These are phyloP conservation scores for Rotaria sp. DNA, from an alignment of 2,888 invertebrate species.

Conservation along the genomic window DNA sequence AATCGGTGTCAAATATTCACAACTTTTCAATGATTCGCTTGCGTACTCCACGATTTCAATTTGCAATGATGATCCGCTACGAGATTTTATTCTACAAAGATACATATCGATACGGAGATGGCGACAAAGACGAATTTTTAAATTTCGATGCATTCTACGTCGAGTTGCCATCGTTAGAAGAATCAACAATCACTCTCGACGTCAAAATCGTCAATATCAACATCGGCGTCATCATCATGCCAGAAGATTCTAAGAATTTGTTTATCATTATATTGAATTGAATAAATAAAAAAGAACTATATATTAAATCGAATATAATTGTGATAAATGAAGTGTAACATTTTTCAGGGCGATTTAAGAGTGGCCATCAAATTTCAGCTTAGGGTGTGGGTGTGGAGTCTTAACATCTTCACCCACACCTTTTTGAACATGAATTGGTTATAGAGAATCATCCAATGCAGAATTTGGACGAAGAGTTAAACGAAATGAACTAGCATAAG, in stretches of 20 bases:
- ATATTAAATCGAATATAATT: background rate
- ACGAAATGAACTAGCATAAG: conserved; percentile 19
- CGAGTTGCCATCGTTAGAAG: background rate
- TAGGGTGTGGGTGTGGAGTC: background rate
- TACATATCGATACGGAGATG: background rate
- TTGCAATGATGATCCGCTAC: background rate
- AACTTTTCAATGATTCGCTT: conserved; percentile 1
- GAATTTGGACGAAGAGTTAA: conserved; percentile 4
- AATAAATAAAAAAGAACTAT: background rate
- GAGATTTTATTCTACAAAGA: background rate
- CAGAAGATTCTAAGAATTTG: background rate
- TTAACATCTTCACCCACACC: background rate
- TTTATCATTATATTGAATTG: background rate
- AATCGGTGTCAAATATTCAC: background rate
- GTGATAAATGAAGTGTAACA: background rate
- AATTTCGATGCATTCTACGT: background rate
- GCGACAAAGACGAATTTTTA: background rate
- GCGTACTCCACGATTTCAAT: background rate
- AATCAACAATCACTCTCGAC: background rate
- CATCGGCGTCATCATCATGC: background rate
- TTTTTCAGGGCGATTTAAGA: background rate
- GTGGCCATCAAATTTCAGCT: background rate
- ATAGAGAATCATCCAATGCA: background rate
- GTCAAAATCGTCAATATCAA: background rate
- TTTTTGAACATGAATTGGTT: background rate